Evolutionary conservation across 2,797 vertebrate species (phyloP), one percentile per base, ranked within the genome.

Genomic region (Natrix natrix): DNA sequence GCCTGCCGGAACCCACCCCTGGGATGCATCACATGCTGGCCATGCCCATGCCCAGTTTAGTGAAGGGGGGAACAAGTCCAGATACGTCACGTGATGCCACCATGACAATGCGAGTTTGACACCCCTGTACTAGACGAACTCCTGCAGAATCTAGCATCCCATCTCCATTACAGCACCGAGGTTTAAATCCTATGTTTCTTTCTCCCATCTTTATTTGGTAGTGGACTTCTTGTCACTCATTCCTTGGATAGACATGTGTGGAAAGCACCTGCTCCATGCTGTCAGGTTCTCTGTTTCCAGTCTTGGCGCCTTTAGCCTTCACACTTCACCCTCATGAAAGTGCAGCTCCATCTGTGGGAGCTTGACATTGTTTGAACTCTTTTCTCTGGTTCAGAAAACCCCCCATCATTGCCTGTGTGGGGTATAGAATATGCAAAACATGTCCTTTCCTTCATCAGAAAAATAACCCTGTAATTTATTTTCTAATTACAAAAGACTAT

Each of bases 401-500:
- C 4, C 48, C 5, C 48, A 52, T 6, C 88, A 93, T 63, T 89
- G 86, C 93, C 93, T 93, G 91, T 90, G 83, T 92, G 32, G 12
- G 92, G 94, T 97, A 96, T 96, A 94, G 93, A 96, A 97, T 95
- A 96, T 93, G 93, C 95, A 93, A 96, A 93, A 95, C 95, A 91
- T 96, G 94, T 94, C 96, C 96, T 95, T 96, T 95, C 94, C 87
- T 95, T 95, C 93, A 93, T 93, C 74, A 43, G 89, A 24, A 61
- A 78, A 94, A 94, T 96, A 96, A 97, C 43, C 74, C 74, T 22
- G 95, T 95, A 97, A 98, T 98, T 97, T 97, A 97, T 97, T 98
- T 98, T 97, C 96, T 98, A 98, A 98, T 98, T 97, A 97, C 96
- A 96, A 97, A 97, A 96, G 96, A 97, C 95, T 96, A 96, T 94